Evolutionary conservation across 1,140 invertebrate genomes (phyloP).

Genomic region (Bilobella aurantiaca): DNA sequence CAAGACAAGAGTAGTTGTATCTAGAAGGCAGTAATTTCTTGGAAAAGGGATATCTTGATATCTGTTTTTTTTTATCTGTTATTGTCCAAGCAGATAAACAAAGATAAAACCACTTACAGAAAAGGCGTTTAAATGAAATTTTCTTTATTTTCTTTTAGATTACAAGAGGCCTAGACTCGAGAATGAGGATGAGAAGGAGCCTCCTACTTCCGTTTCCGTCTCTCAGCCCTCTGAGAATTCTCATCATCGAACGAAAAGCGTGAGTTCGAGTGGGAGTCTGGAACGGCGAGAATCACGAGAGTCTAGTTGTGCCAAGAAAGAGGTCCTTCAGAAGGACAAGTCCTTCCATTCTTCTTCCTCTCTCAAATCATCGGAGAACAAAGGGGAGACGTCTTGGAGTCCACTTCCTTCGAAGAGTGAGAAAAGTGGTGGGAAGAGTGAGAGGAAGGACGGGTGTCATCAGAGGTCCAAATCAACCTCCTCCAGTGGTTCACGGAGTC

Average conservation of each 20-base stretch:
- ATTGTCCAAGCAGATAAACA: too few species aligned
- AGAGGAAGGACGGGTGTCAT: constrained; percentile 25
- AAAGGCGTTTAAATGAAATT: neutral
- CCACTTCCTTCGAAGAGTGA: neutral
- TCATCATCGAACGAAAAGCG: constrained; percentile 12
- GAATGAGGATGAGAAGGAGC: constrained; percentile 13
- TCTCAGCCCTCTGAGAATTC: neutral
- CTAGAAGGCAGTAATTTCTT: too few species aligned
- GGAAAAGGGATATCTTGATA: too few species aligned
- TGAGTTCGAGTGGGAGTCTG: constrained; percentile 12
- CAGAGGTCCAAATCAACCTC: constrained; percentile 29
- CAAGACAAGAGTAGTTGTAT: too few species aligned
- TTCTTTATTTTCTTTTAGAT: constrained; percentile 4
- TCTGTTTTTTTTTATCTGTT: too few species aligned
- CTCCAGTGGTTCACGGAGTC: constrained; percentile 23
- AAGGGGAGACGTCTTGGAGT: neutral
- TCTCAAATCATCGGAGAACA: neutral
- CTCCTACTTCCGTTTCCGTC: neutral
- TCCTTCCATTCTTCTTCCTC: neutral
- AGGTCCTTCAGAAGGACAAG: neutral
- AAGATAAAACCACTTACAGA: too few species aligned
- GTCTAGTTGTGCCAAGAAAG: constrained; percentile 15
- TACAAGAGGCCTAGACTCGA: constrained; percentile 17
- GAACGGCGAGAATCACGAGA: constrained; percentile 26
- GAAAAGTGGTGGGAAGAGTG: constrained; percentile 2